A percentile compares a stretch with the other conserved stretches of the same genome.
Evolutionary conservation across 2,888 invertebrate genomes (phyloP).

Genomic region (Lepidochitona cinerea): DNA sequence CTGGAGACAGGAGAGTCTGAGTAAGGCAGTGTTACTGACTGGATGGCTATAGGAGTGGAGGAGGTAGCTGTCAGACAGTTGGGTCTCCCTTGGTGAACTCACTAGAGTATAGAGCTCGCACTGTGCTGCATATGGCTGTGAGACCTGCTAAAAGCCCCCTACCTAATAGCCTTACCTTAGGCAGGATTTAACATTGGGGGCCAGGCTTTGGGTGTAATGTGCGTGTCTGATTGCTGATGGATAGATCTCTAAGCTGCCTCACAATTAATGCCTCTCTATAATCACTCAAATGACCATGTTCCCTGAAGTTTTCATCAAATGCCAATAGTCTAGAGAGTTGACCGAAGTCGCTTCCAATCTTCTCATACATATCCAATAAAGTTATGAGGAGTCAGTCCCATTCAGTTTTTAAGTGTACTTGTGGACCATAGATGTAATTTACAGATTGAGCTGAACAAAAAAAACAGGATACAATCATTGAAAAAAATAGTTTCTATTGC

Average conservation of each 20-base stretch:
- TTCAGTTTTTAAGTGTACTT: no score
- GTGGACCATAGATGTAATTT: no score
- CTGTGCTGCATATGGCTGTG: background rate
- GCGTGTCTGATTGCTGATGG: slow-evolving; percentile 6
- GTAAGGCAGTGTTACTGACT: background rate
- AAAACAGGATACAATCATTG: no score
- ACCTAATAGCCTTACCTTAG: background rate
- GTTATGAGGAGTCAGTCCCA: background rate
- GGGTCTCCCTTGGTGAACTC: background rate
- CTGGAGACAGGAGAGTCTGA: background rate
- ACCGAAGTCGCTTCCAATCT: background rate
- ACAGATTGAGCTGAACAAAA: no score
- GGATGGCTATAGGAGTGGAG: background rate
- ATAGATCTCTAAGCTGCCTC: slow-evolving; percentile 2
- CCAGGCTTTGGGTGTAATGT: background rate
- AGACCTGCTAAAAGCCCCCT: no score
- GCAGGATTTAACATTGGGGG: background rate
- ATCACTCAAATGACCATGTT: background rate
- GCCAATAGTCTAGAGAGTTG: background rate
- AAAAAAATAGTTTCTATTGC: no score
- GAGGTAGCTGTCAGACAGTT: background rate
- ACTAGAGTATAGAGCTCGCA: background rate
- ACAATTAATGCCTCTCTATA: background rate
- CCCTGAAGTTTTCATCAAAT: background rate
- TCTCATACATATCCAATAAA: background rate